A percentile compares a stretch with the other conserved stretches of the same genome.
phyloP scores from a whole-genome alignment of 2,797 vertebrate species.

The Sciaenops ocellatus region DNA sequence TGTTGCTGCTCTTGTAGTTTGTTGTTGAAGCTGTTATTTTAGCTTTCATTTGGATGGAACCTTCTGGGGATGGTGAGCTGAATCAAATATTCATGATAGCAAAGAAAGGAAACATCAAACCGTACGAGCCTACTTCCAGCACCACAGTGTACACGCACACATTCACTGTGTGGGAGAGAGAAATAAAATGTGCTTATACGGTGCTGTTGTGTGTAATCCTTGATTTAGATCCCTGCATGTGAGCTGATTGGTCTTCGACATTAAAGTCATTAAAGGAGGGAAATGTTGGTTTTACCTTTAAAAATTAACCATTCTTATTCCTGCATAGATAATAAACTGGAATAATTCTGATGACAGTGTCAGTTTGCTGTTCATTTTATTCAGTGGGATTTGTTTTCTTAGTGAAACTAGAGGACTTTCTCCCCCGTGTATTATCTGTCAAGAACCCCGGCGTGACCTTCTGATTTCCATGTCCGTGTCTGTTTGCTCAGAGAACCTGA shows the following conservation, averaged over 20 bases:
- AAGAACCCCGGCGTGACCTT: constrained; percentile 21
- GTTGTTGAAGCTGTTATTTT: constrained; percentile 67
- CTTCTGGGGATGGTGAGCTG: constrained; percentile 68
- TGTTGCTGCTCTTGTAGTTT: constrained; percentile 47
- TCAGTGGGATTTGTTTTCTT: constrained; percentile 10
- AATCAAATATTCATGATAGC: constrained; percentile 79
- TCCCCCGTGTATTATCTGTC: constrained; percentile 33
- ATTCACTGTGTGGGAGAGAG: constrained; percentile 1
- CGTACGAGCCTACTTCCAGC: constrained; percentile 44
- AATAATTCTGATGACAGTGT: background rate
- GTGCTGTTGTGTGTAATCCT: background rate
- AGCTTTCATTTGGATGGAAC: constrained; percentile 68
- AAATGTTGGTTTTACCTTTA: background rate
- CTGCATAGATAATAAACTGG: background rate
- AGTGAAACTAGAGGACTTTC: constrained; percentile 11
- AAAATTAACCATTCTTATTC: background rate
- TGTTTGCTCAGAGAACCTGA: constrained; percentile 47
- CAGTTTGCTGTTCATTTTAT: background rate
- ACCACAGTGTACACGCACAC: constrained; percentile 16
- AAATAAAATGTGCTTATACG: constrained; percentile 1
- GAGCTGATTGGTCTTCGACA: background rate
- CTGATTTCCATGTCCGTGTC: constrained; percentile 28
- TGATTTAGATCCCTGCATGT: background rate
- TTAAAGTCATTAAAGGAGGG: background rate
- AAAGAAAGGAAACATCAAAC: constrained; percentile 76